Evolutionary conservation across 2,113 vertebrate genomes (phyloP).

Genomic region (Parus major): DNA sequence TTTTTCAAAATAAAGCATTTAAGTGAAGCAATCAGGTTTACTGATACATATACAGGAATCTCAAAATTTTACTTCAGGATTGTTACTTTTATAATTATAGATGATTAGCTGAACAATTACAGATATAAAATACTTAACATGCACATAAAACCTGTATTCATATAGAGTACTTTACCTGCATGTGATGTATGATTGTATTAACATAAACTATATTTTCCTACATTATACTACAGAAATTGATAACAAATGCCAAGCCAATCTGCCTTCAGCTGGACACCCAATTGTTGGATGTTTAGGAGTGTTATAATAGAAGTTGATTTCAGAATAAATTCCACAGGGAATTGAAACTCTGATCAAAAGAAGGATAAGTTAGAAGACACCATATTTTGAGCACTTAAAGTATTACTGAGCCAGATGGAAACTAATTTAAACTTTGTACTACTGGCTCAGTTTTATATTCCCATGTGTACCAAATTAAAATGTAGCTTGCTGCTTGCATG

Average conservation of each 20-base stretch:
- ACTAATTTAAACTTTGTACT: constrained; percentile 49
- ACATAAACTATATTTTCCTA: not conserved
- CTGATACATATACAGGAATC: not conserved
- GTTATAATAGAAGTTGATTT: not conserved
- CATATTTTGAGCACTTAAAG: constrained; percentile 7
- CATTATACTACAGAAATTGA: not conserved
- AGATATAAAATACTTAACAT: not conserved
- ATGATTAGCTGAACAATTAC: not conserved
- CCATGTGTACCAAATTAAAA: constrained; percentile 27
- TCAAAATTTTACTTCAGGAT: not conserved
- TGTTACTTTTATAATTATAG: not conserved
- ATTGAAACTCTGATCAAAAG: not conserved
- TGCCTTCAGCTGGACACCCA: not conserved
- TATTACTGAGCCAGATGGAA: constrained; percentile 42
- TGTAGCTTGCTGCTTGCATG: not conserved
- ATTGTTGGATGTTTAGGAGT: not conserved
- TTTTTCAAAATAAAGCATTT: not conserved
- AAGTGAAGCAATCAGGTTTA: not conserved
- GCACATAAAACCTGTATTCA: not conserved
- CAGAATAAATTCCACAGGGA: not conserved
- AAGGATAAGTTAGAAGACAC: not conserved
- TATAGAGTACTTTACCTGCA: not conserved
- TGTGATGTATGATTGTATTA: not conserved
- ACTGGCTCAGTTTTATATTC: constrained; percentile 22
- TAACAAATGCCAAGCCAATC: not conserved